These are phyloP conservation scores for Temnothorax unifasciatus DNA, from an alignment of 2,888 invertebrate species.

Conservation along the genomic window DNA sequence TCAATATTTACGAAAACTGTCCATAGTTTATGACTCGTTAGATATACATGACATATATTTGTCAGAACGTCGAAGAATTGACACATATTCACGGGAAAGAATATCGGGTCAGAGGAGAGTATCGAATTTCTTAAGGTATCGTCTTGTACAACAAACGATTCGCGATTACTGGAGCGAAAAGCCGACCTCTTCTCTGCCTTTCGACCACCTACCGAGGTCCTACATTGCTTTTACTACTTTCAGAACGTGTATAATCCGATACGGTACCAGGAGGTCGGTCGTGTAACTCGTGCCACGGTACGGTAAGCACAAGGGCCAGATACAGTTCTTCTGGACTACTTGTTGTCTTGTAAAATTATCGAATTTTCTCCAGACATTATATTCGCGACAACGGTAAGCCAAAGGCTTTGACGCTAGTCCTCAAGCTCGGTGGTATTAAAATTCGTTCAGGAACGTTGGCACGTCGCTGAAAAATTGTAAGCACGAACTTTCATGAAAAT, in stretches of 20 bases:
- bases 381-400: conserved; percentile 19
- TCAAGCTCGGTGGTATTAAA: conserved; percentile 37
- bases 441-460: neutral
- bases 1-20: conserved; percentile 16
- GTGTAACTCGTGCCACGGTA: conserved; percentile 77
- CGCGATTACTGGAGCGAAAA: conserved; percentile 82
- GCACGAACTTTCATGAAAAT: neutral
- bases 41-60: neutral
- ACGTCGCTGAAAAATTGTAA: neutral
- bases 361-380: conserved; percentile 68
- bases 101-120: neutral
- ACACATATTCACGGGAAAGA: conserved; percentile 3
- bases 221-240: conserved; percentile 70
- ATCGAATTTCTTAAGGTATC: conserved; percentile 46
- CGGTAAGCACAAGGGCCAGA: conserved; percentile 70
- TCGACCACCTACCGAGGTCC: conserved; percentile 58
- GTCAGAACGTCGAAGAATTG: neutral
- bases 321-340: conserved; percentile 68
- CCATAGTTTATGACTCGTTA: neutral
- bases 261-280: conserved; percentile 67
- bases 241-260: conserved; percentile 69
- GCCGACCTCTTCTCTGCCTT: conserved; percentile 74
- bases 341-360: conserved; percentile 67
- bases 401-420: conserved; percentile 39
- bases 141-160: conserved; percentile 78